Percentiles rank a stretch among this genome's conserved stretches.
phyloP scores from a whole-genome alignment of 2,888 invertebrate genomes.

The Tetrapedia diversipes region DNA sequence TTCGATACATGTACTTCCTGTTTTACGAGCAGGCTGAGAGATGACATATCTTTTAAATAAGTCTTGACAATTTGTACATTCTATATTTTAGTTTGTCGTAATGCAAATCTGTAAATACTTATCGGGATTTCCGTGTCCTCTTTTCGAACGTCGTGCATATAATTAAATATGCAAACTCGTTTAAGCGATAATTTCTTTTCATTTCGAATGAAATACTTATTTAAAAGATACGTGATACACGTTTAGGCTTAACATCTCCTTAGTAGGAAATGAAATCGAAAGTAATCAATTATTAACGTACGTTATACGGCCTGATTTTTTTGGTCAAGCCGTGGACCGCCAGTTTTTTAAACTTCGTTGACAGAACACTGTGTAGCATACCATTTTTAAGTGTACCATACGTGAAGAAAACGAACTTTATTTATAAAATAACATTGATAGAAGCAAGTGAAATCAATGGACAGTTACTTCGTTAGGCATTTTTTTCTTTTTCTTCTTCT shows the following conservation, averaged over 20 bases:
- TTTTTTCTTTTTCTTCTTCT: no score
- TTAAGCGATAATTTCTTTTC: neutral
- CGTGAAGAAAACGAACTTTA: conserved; percentile 54
- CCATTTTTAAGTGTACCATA: conserved; percentile 63
- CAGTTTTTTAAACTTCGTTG: conserved; percentile 55
- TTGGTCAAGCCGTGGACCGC: conserved; percentile 24
- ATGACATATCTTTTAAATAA: conserved; percentile 53
- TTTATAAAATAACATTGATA: conserved; percentile 60
- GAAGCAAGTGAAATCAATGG: conserved; percentile 63
- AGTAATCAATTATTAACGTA: conserved; percentile 41
- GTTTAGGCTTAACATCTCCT: conserved; percentile 38
- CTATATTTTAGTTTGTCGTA: conserved; percentile 1
- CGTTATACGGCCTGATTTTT: conserved; percentile 5
- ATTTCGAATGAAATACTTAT: conserved; percentile 20
- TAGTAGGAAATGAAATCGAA: conserved; percentile 34
- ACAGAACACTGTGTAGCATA: conserved; percentile 54
- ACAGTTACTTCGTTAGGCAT: conserved; percentile 79
- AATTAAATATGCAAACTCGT: neutral
- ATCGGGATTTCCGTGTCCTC: neutral
- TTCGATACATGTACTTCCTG: conserved; percentile 46
- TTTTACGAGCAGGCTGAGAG: conserved; percentile 25
- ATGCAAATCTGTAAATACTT: conserved; percentile 17
- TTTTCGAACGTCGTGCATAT: neutral
- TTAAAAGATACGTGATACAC: conserved; percentile 47
- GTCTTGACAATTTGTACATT: neutral